Base-by-base conservation (phyloP, 64 coral and sea anemone genomes). In the Catalaphyllia jardinei region DNA sequence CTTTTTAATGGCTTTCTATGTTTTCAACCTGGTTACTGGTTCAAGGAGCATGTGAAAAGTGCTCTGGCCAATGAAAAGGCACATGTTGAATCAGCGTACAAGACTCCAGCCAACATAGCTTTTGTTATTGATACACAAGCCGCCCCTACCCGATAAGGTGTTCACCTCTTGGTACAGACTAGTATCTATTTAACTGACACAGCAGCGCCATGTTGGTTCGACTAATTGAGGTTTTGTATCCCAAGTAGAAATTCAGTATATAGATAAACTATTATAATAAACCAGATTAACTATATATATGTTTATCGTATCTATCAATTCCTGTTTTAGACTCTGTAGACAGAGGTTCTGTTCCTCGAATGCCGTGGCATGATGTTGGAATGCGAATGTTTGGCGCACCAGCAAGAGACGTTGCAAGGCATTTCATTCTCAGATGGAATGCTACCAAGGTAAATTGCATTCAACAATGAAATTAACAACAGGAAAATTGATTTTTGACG, bases 301-400 rank as follows among this genome's bases (percentile, higher is more conserved):
- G 42, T 46, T 46, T 46, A 46, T 46, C 42, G 4, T 46, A 46
- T 46, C 42, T 46, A 46, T 46, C 42, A 46, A 46, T 46, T 46
- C 42, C 42, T 46, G 74, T 20, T 88, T 50, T 29, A 98, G 96
- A 98, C 49, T 94, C 90, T 31, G 87, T 98, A 31, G 93, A 95
- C 76, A 76, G 96, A 60, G 90, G 93, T 4, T 78, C 24, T 62
- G 88, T 92, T 29, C 86, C 93, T 29, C 76, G 96, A 64, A 98
- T 98, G 96, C 96, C 96, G 2, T 98, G 96, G 96, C 96, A 98
- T 64, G 96, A 98, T 79, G 82, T 98, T 35, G 96, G 93, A 38
- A 77, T 95, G 71, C 82, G 76, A 50, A 24, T 93, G 30, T 93
- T 86, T 82, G 96, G 93, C 18, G 86, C 83, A 62, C 71, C 93